Conservation (phyloP, 2,113 vertebrate species). For the Microcebus griseorufus region DNA sequence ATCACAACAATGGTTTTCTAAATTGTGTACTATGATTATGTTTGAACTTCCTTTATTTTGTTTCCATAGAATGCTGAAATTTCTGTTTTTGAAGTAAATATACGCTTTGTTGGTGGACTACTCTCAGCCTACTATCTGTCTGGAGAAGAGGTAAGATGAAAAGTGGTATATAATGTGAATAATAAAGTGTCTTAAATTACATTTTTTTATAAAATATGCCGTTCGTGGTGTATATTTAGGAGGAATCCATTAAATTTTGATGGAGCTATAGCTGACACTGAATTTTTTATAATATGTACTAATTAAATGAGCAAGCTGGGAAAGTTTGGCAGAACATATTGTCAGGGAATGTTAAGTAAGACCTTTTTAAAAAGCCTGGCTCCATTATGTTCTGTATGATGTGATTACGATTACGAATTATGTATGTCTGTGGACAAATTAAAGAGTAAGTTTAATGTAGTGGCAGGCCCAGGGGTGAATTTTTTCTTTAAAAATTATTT, state of each 20-base stretch:
- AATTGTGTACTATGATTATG: neutral
- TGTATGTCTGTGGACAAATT: neutral
- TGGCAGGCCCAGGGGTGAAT: neutral
- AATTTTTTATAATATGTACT: neutral
- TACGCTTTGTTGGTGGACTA: slow-evolving; percentile 97
- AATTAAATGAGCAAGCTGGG: slow-evolving; percentile 4
- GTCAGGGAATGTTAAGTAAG: neutral
- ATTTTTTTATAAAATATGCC: neutral
- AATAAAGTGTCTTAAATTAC: neutral
- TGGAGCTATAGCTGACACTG: neutral
- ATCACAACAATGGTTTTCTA: neutral
- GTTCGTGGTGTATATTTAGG: neutral
- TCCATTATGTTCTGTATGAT: neutral
- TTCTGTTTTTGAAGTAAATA: slow-evolving; percentile 99
- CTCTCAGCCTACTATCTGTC: slow-evolving; percentile 98
- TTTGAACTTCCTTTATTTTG: slow-evolving; percentile 66
- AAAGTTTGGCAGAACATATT: neutral
- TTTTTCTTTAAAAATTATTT: slow-evolving; percentile 44
- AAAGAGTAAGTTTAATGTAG: neutral
- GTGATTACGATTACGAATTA: neutral
- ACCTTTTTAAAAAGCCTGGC: neutral
- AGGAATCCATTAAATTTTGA: neutral
- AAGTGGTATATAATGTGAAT: neutral
- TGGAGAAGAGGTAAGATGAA: slow-evolving; percentile 95
- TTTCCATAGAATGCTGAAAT: slow-evolving; percentile 94